phyloP scores from a whole-genome alignment of 92 coral and sea anemone genomes.

The Umimayanthus kanabou region DNA sequence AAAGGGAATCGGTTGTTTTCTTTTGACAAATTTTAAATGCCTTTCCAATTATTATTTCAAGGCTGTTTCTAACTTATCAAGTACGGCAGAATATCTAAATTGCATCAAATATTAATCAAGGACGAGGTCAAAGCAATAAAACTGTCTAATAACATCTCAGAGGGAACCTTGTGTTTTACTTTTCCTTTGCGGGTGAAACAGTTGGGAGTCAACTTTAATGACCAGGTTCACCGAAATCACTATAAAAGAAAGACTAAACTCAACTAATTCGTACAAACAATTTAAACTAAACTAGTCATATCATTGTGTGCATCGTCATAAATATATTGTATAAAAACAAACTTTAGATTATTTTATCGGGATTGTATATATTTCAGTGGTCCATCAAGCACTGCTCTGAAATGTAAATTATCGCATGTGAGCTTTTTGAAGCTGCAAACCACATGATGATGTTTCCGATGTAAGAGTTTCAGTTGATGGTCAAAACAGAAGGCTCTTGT shows the following conservation, averaged over 20 bases:
- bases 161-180: not conserved
- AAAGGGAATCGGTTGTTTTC: not conserved
- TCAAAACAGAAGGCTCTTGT: slow-evolving; percentile 16
- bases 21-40: too few relatives aligned
- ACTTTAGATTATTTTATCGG: not conserved
- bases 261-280: not conserved
- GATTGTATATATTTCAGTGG: not conserved
- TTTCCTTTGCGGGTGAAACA: not conserved
- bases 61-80: not conserved
- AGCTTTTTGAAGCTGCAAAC: not conserved
- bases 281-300: not conserved
- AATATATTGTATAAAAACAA: not conserved
- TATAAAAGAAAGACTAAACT: not conserved
- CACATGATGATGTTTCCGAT: not conserved
- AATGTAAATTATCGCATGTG: not conserved
- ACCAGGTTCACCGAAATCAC: not conserved
- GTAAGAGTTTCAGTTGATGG: not conserved
- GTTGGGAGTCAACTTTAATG: not conserved
- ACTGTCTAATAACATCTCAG: not conserved
- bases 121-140: not conserved
- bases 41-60: not conserved
- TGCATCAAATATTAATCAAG: not conserved
- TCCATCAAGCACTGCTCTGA: not conserved
- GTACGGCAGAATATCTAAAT: not conserved
- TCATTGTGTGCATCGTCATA: not conserved